phyloP scores from a whole-genome alignment of 2,888 invertebrate genomes.

The Chalcosyrphus nemorum region DNA sequence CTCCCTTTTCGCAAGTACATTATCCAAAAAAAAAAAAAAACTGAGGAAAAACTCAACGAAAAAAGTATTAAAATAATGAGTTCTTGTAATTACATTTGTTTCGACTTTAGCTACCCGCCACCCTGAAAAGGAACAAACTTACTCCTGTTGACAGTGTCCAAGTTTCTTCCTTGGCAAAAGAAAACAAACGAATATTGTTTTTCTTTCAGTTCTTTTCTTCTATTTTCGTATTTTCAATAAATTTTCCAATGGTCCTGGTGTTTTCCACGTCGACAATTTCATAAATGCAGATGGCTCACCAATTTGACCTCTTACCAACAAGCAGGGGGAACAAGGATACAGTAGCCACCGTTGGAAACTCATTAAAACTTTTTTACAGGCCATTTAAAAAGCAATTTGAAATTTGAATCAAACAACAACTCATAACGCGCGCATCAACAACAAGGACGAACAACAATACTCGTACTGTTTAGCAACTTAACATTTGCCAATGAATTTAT shows the following conservation, averaged over 20 bases:
- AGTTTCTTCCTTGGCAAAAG: not conserved
- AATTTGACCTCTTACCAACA: slow-evolving; percentile 63
- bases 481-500: slow-evolving; percentile 57
- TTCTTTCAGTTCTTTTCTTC: slow-evolving; percentile 49
- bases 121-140: slow-evolving; percentile 24
- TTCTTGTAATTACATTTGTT: slow-evolving; percentile 71
- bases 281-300: slow-evolving; percentile 71
- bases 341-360: slow-evolving; percentile 77
- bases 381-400: slow-evolving; percentile 82
- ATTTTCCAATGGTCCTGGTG: slow-evolving; percentile 49
- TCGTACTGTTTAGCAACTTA: slow-evolving; percentile 38
- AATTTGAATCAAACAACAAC: slow-evolving; percentile 52
- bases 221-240: slow-evolving; percentile 63
- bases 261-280: slow-evolving; percentile 71
- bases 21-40: slow-evolving; percentile 7
- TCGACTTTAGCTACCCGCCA: slow-evolving; percentile 28
- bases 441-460: not conserved
- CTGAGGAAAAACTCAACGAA: no score
- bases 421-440: slow-evolving; percentile 1
- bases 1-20: slow-evolving; percentile 27
- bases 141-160: slow-evolving; percentile 14
- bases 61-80: slow-evolving; percentile 66
- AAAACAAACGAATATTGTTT: slow-evolving; percentile 32
- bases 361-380: slow-evolving; percentile 82
- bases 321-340: slow-evolving; percentile 8